A percentile compares a stretch with the other conserved stretches of the same genome.
These are phyloP conservation scores for Fulica atra DNA, from an alignment of 2,113 vertebrate genomes.

Conservation along the genomic window DNA sequence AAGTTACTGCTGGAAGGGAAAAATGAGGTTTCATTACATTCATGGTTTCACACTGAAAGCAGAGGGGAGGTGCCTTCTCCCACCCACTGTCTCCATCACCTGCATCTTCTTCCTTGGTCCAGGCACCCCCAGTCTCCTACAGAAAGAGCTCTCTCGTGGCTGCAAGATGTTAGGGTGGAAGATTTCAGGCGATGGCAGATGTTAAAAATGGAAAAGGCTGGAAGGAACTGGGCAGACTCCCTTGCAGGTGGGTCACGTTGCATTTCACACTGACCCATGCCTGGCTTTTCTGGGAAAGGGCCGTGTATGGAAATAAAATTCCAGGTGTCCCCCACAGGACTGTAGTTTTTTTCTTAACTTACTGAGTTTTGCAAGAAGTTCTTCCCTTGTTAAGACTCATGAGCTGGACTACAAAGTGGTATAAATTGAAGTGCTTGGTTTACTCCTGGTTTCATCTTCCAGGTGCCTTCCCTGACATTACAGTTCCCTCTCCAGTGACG, in stretches of 20 bases:
- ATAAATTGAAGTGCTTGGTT: neutral
- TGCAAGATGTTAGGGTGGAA: neutral
- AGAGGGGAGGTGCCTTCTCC: neutral
- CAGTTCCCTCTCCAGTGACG: neutral
- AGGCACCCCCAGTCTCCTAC: neutral
- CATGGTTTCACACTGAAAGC: neutral
- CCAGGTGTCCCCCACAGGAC: neutral
- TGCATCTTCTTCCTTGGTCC: neutral
- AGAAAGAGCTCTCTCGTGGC: neutral
- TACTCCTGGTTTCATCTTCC: neutral
- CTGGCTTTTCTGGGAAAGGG: conserved; percentile 30
- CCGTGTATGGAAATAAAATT: neutral
- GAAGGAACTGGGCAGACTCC: neutral
- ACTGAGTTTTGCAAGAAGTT: neutral
- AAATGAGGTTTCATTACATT: neutral
- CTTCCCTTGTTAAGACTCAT: neutral
- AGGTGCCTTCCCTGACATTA: neutral
- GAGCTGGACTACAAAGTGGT: neutral
- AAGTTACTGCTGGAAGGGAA: neutral
- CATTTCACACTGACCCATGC: neutral
- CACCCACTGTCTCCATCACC: neutral
- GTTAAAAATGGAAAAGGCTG: neutral
- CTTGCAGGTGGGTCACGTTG: neutral
- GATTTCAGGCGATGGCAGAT: neutral
- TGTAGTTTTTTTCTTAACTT: neutral